Evolutionary conservation across 1,140 invertebrate species (phyloP), one percentile per base, ranked within the genome.

Genomic region (Lasioglossum baleicum): DNA sequence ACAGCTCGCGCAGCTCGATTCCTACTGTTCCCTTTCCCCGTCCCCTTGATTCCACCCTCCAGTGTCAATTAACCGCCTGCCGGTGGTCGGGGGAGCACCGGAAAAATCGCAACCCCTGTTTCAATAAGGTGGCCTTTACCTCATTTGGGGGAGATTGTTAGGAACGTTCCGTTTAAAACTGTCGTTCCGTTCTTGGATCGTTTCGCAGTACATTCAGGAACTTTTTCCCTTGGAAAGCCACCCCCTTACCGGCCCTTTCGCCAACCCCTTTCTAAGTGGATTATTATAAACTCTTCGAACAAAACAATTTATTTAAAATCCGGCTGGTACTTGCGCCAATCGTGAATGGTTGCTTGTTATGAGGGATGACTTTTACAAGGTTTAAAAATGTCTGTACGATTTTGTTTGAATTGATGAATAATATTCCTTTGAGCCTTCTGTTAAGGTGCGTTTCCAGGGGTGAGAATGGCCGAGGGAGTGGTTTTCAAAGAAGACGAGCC

Each of bases 61-160:
- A 90, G 88, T 93, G 92, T 93, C 92, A 93, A 93, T 93, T 93
- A 93, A 93, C 91, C 91, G 90, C 89, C 88, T 90, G 75, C 86
- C 85, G 84, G 81, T 26, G 69, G 75, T 78, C 65, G 76, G 75
- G 79, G 68, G 78, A 76, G 75, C 76, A 80, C 89, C 88, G 91
- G 90, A 93, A 93, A 93, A 93, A 93, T 93, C 91, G 91, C 90
- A 86, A 92, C 92, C 92, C 92, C 91, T 91, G 90, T 92, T 93
- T 93, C 92, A 93, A 93, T 93, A 93, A 93, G 92, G 91, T 91
- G 88, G 91, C 91, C 91, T 93, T 93, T 93, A 92, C 92, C 92
- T 93, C 92, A 93, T 92, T 93, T 93, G 84, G 90, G 90, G 90
- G 86, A 92, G 91, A 92, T 92, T 92, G 90, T 91, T 92, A 90